These are phyloP conservation scores for Leptinotarsa juncta DNA, from an alignment of 2,888 invertebrate species.

Conservation along the genomic window DNA sequence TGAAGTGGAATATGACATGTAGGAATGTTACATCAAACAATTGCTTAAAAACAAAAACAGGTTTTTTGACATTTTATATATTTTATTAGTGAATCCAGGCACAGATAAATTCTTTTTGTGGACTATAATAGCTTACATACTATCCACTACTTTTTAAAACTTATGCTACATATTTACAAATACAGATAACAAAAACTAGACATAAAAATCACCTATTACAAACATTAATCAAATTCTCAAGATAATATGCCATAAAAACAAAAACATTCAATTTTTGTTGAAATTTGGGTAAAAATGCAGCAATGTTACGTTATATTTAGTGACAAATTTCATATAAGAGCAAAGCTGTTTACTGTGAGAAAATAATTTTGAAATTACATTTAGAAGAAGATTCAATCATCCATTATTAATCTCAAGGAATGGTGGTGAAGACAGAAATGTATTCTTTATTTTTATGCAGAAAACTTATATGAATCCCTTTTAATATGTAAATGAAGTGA, in stretches of 20 bases:
- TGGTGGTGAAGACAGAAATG: neutral
- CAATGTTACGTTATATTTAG: neutral
- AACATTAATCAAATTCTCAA: conserved; percentile 25
- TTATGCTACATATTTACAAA: conserved; percentile 59
- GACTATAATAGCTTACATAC: conserved; percentile 61
- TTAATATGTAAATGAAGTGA: too few species aligned
- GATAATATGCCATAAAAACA: neutral
- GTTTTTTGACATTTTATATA: conserved; percentile 21
- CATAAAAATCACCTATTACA: conserved; percentile 30
- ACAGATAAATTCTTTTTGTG: conserved; percentile 64
- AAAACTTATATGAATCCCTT: neutral
- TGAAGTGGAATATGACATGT: too few species aligned
- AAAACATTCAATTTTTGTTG: neutral
- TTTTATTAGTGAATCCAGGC: conserved; percentile 65
- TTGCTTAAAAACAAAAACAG: neutral
- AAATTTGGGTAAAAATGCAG: neutral
- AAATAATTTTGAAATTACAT: too few species aligned
- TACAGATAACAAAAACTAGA: conserved; percentile 42
- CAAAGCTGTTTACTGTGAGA: too few species aligned
- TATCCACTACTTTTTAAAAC: conserved; percentile 58
- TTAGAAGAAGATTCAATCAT: too few species aligned
- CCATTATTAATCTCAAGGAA: too few species aligned
- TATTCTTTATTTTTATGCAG: neutral
- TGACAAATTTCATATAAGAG: neutral
- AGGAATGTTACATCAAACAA: too few species aligned